Base-by-base conservation (phyloP, 2,888 invertebrate species). In the Octodonta nipae region DNA sequence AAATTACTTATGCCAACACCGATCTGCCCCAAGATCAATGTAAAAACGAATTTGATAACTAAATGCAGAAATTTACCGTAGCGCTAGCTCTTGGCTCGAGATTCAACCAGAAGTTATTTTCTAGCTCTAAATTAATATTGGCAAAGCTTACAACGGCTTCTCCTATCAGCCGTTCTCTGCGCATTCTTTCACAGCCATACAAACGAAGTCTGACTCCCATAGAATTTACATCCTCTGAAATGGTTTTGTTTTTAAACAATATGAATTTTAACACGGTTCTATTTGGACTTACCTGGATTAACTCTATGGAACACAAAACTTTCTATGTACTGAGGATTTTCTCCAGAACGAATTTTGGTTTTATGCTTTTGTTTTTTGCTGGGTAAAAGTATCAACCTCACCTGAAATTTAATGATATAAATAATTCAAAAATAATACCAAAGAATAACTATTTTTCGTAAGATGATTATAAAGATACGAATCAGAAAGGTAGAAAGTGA, bases 301-400 rank as follows among this genome's bases (percentile, higher is more conserved):
- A 92, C 86, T 54, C 89, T 80, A 58, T 80, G 87, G 47, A 92
- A 72, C 25, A 88, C 71, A 60, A 92, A 91, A 51, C 86, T 82
- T 58, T 93, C 92, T 78, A 91, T 84, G 54, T 83, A 92, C 55
- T 87, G 84, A 0, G 92, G 91, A 58, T 81, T 84, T 52, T 87
- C 84, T 1, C 91, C 91, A 34, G 82, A 78, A 35, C 89, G 75
- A 41, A 91, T 86, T 64, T 91, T 88, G 13, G 91, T 91, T 64
- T 92, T 92, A 61, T 85, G 85, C 52, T 89, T 86, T 58, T 91
- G 91, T 61, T 91, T 91, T 58, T 91, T 89, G 54, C 83, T 75
- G 3, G 92, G 93, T 43, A 93, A 63, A 51, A 93, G 70, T 28
- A 92, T 75, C 46, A 92, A 70, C 42, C 91, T 75, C 40, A 91